Base-by-base conservation (phyloP, 1,140 invertebrate species). In the Listronotus oregonensis region DNA sequence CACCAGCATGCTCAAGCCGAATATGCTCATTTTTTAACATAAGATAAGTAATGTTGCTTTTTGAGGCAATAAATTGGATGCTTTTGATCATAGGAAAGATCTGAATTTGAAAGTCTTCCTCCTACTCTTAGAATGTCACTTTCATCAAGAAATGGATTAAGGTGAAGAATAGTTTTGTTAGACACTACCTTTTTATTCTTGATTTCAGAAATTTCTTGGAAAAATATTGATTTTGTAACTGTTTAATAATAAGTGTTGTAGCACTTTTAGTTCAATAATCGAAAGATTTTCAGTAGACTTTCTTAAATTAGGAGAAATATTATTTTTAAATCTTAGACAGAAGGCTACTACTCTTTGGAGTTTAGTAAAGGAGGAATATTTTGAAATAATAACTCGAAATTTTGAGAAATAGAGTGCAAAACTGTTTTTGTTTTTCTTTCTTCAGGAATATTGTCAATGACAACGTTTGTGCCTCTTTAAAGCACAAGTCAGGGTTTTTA, bases 91-190 rank as follows among this genome's bases (percentile, higher is more conserved):
- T 56, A 27, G 8, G 18, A n/a, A 17, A 74, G 32, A 27, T 61
- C 17, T 18, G 73, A 43, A 54, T 71, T 51, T 64, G 66, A 46
- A 42, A 77, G 46, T 21, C 73, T 56, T 15, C 71, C 73, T 11
- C 70, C 72, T 27, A 77, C 75, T 18, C 73, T 55, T 14, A 76
- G 12, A 17, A 72, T 10, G 8, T 69, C 67, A 15, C 50, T 31
- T 27, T 37, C 43, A 58, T 76, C 69, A 3, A 73, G 17, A 39
- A 67, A 67, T 8, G 61, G 31, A 42, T 50, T 58, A 10, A 21
- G 57, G 46, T 34, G n/a, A 47, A 21, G 15, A 15, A 67, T 17
- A 27, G n/a, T 7, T 27, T 58, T 51, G 37, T 64, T 52, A 39
- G 46, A 9, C n/a, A 15, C 59, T 7, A 11, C 10, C 6, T n/a